phyloP scores from a whole-genome alignment of 2,113 vertebrate species.

The Cyphomyrus plagiostoma region DNA sequence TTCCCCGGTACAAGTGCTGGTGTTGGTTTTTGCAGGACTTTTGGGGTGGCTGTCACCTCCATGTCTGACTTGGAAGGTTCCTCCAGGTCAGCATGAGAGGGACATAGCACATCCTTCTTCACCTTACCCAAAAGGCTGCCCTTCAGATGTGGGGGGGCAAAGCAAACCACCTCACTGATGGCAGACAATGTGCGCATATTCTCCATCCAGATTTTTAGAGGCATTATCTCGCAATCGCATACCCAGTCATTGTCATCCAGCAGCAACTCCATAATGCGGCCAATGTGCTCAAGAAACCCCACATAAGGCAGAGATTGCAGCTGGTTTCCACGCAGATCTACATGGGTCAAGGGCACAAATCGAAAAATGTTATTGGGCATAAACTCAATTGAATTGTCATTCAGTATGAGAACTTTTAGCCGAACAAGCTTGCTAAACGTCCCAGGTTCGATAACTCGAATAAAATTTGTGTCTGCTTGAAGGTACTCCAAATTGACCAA shows the following conservation, averaged over 20 bases:
- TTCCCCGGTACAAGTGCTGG: slow-evolving; percentile 63
- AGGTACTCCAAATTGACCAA: slow-evolving; percentile 92
- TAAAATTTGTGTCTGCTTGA: slow-evolving; percentile 96
- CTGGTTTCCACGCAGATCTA: slow-evolving; percentile 92
- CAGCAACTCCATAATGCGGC: slow-evolving; percentile 88
- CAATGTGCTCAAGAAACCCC: slow-evolving; percentile 92
- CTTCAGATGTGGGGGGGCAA: slow-evolving; percentile 73
- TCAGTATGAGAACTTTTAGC: slow-evolving; percentile 95
- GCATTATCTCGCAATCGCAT: slow-evolving; percentile 87
- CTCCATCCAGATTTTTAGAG: slow-evolving; percentile 90
- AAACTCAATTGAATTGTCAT: slow-evolving; percentile 90
- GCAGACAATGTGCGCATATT: slow-evolving; percentile 90
- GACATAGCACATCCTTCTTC: slow-evolving; percentile 80
- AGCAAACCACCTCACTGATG: slow-evolving; percentile 83
- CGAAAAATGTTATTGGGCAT: slow-evolving; percentile 91
- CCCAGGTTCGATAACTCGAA: slow-evolving; percentile 87
- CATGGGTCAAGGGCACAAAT: slow-evolving; percentile 91
- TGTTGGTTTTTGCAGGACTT: slow-evolving; percentile 62
- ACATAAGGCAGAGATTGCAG: slow-evolving; percentile 90
- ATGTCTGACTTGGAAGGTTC: slow-evolving; percentile 81
- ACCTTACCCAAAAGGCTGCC: slow-evolving; percentile 77
- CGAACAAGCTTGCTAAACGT: slow-evolving; percentile 93
- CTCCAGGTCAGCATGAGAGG: slow-evolving; percentile 74
- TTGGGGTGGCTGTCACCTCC: slow-evolving; percentile 79
- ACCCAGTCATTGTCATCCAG: slow-evolving; percentile 90